These are phyloP conservation scores for Phaethon lepturus DNA, from an alignment of 2,113 vertebrate genomes.

Conservation along the genomic window DNA sequence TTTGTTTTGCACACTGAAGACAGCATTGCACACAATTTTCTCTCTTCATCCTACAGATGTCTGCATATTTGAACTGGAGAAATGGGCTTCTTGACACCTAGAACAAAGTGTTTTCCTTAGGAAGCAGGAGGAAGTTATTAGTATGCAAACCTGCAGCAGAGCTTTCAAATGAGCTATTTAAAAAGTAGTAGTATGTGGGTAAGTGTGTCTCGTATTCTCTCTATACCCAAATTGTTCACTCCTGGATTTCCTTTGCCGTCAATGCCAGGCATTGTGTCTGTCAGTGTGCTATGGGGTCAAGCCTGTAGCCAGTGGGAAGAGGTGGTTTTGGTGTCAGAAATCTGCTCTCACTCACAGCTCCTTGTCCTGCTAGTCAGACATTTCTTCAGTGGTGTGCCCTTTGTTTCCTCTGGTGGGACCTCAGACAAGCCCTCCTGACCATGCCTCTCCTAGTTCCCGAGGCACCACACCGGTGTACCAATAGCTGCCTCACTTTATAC, in stretches of 20 bases:
- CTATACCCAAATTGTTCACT: not conserved
- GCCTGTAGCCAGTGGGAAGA: not conserved
- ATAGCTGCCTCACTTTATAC: not conserved
- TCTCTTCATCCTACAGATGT: not conserved
- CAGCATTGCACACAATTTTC: not conserved
- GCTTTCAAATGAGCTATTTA: constrained; percentile 14
- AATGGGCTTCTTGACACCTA: not conserved
- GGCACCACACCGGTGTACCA: fast-evolving
- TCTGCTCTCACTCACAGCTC: not conserved
- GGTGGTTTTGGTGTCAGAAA: not conserved
- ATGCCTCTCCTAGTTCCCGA: not conserved
- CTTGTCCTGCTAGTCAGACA: fast-evolving
- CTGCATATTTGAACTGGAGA: constrained; percentile 15
- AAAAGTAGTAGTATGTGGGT: not conserved
- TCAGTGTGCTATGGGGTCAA: not conserved
- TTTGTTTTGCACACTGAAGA: constrained; percentile 20
- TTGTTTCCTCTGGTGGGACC: not conserved
- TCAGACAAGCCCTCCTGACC: not conserved
- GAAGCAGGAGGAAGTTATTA: not conserved
- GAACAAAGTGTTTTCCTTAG: constrained; percentile 32
- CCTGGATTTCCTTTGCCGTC: constrained; percentile 10
- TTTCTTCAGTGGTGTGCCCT: not conserved
- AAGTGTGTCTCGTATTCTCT: not conserved
- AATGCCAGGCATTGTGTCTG: not conserved
- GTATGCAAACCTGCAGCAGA: not conserved